Base-by-base conservation (phyloP, 1,140 invertebrate genomes). In the Nasonia giraulti region DNA sequence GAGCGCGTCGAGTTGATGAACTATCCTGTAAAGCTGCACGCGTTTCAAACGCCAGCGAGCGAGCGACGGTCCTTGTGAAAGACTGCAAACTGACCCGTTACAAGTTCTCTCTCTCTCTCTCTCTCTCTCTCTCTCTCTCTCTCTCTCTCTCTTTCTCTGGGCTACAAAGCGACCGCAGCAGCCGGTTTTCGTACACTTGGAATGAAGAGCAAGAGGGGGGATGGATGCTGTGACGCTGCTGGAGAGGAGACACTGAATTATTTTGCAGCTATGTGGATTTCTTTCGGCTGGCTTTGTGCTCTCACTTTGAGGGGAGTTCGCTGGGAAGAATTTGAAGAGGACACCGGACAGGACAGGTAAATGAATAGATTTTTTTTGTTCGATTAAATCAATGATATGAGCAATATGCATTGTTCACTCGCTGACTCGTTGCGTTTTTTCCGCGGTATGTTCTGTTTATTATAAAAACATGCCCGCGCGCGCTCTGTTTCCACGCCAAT, bases 11-110 rank as follows among this genome's bases (percentile, higher is more conserved):
- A 76, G 40, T 50, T 44, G 74, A 47, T 76, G 20, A 76, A 76
- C 74, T 76, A 76, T 76, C 74, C 73, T 20, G 17, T 74, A 74
- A 74, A 74, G 73, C 17, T 73, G 69, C 5, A 37, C 12, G 73
- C 37, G 73, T 74, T 74, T 74, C 20, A n/a, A 62, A 62, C 55
- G 55, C 20, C 20, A n/a, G 55, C 12, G 12, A 27, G 27, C 0
- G 14, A 55, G 50, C 17, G 17, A 62, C 40, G 40, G 73, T 37
- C 33, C 75, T 77, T 27, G 75, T 50, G 75, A 77, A 77, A 77
- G 75, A 77, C 75, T 77, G 75, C 44, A 74, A 37, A 74, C 73
- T 74, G 73, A 74, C 73, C 73, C 73, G 73, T 74, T 74, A 40
- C 33, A 20, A 74, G 73, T 74, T 27, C 27, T 27, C 27, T 27